A percentile compares a stretch with the other conserved stretches of the same genome.
Evolutionary conservation across 2,797 vertebrate species (phyloP).

Genomic region (Lateolabrax maculatus): DNA sequence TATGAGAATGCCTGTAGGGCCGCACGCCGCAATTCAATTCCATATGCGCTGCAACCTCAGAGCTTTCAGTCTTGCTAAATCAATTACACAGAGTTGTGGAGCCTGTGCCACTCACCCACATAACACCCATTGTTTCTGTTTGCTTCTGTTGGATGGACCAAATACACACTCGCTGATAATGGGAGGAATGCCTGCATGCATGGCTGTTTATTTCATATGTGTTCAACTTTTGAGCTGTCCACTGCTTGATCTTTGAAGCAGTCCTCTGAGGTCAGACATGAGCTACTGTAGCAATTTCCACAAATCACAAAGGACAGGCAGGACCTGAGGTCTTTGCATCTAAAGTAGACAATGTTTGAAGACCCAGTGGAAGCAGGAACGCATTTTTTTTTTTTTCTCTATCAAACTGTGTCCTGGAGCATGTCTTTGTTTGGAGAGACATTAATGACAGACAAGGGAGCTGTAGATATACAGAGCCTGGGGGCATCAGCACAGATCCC

Average conservation of each 20-base stretch:
- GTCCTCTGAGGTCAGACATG: conserved; percentile 37
- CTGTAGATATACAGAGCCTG: conserved; percentile 46
- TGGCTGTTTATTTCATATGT: conserved; percentile 28
- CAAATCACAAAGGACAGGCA: conserved; percentile 29
- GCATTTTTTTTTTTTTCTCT: conserved; percentile 46
- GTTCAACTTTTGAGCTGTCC: conserved; percentile 35
- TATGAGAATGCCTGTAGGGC: conserved; percentile 77
- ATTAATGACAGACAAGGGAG: conserved; percentile 73
- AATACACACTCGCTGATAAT: conserved; percentile 51
- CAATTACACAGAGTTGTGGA: conserved; percentile 83
- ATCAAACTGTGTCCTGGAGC: conserved; percentile 63
- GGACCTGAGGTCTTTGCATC: conserved; percentile 38
- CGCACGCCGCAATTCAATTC: conserved; percentile 71
- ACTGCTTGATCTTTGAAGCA: conserved; percentile 24
- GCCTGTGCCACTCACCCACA: conserved; percentile 59
- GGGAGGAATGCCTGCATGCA: conserved; percentile 29
- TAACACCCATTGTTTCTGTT: conserved; percentile 67
- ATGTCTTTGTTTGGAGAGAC: conserved; percentile 67
- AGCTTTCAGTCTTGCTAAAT: conserved; percentile 82
- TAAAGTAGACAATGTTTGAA: conserved; percentile 56
- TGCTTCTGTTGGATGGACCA: conserved; percentile 34
- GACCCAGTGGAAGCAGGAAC: conserved; percentile 39
- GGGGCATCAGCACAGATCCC: conserved; percentile 50
- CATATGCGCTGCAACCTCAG: conserved; percentile 72
- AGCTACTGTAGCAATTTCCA: conserved; percentile 38